Percentiles rank a stretch among this genome's conserved stretches.
These are phyloP conservation scores for Frankliniella fusca DNA, from an alignment of 2,888 invertebrate genomes.

Conservation along the genomic window DNA sequence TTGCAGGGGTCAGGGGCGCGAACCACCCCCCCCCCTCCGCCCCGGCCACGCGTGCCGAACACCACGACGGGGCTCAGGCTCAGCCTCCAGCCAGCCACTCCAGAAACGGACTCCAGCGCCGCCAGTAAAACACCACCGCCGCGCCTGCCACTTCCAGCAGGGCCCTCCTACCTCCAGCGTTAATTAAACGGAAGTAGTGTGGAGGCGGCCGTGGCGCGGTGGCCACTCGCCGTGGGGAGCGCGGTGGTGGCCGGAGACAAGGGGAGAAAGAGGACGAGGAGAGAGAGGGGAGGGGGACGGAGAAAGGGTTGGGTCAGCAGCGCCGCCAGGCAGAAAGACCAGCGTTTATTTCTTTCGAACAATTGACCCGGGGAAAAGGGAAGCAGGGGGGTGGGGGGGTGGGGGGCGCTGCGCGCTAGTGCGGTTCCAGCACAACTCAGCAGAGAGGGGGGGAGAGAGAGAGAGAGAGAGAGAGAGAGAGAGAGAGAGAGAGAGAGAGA, in stretches of 20 bases:
- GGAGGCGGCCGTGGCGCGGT: not conserved
- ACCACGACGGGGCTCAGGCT: too few relatives aligned
- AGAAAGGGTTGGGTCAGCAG: not conserved
- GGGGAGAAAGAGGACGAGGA: not conserved
- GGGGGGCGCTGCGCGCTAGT: too few relatives aligned
- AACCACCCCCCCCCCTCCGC: too few relatives aligned
- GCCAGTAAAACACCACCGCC: not conserved
- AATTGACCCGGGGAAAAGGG: not conserved
- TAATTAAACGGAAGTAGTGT: slow-evolving; percentile 12
- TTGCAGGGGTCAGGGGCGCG: too few relatives aligned
- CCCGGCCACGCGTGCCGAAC: too few relatives aligned
- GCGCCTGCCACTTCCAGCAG: not conserved
- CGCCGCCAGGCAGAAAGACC: not conserved
- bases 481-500: not conserved
- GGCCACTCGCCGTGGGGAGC: not conserved
- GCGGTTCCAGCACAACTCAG: too few relatives aligned
- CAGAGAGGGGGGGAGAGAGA: not conserved
- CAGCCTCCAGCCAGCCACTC: too few relatives aligned
- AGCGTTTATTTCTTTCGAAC: slow-evolving; percentile 12
- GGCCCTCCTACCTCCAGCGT: not conserved
- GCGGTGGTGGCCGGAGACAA: not conserved
- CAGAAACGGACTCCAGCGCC: too few relatives aligned
- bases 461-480: not conserved
- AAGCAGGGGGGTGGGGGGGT: not conserved
- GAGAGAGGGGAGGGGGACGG: too few relatives aligned